Conservation (phyloP, 2,113 vertebrate species). For the Hyaena hyaena region DNA sequence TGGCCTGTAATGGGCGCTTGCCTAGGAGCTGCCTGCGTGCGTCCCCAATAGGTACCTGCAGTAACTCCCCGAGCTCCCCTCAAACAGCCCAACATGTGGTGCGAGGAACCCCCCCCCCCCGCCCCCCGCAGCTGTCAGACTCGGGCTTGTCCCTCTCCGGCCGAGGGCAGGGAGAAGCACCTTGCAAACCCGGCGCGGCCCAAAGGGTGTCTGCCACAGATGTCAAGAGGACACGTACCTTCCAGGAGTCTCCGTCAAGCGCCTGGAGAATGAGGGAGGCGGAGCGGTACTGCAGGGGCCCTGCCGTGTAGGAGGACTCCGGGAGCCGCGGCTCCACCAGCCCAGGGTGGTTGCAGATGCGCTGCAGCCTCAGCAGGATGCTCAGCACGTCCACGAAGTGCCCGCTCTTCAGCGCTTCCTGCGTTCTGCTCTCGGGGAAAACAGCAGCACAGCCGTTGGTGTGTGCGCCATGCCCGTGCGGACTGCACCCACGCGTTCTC, state of each 20-base stretch:
- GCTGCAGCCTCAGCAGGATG: slow-evolving; percentile 91
- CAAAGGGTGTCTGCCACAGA: rapidly evolving
- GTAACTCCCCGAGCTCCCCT: background rate
- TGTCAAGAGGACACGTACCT: slow-evolving; percentile 79
- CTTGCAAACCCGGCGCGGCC: background rate
- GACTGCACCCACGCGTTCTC: rapidly evolving
- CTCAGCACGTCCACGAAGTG: slow-evolving; percentile 91
- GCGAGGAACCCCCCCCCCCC: background rate
- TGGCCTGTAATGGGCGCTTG: rapidly evolving
- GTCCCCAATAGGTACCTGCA: background rate
- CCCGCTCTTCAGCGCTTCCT: slow-evolving; percentile 92
- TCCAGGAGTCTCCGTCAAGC: slow-evolving; percentile 85
- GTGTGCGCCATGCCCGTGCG: rapidly evolving
- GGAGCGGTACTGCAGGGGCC: slow-evolving; percentile 84
- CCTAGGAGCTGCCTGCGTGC: background rate
- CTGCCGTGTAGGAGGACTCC: slow-evolving; percentile 85
- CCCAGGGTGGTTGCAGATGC: slow-evolving; percentile 93
- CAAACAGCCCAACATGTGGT: rapidly evolving
- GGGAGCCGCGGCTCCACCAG: slow-evolving; percentile 87
- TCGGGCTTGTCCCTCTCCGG: rapidly evolving
- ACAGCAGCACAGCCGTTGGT: rapidly evolving
- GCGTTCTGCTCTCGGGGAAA: slow-evolving; percentile 83
- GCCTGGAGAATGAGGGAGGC: slow-evolving; percentile 90
- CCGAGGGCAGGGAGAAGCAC: rapidly evolving
- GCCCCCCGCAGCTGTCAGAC: background rate